Base-by-base conservation (phyloP, 1,140 invertebrate genomes). In the Diabrotica undecimpunctata region DNA sequence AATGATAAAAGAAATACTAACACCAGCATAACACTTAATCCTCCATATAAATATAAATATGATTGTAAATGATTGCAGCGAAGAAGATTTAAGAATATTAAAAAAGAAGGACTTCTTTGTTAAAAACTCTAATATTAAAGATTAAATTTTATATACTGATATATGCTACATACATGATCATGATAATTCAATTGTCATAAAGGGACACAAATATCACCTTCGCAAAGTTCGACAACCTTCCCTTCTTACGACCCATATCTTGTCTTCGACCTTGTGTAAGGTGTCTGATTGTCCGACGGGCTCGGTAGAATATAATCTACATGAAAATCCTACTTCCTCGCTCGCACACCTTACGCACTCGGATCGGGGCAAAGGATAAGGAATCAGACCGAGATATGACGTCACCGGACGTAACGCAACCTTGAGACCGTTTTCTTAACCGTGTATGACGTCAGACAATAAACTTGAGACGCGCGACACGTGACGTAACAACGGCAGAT, bases 391-490 rank as follows among this genome's bases (percentile, higher is more conserved):
- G 35, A 36, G 14, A 11, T 50, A 66, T 75, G 72, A 76, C 73
- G 73, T 75, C 72, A 76, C 69, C 70, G 75, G 75, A 75, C 67
- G 66, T 60, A 61, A 65, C 53, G 64, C 70, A 76, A 71, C 75
- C 75, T 76, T 76, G 73, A 76, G 75, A 75, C 72, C 66, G 70
- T 75, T 76, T 76, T 75, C 75, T 76, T 76, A 72, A 62, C 41
- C 41, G 41, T 6, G 61, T 64, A 14, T 56, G 60, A 62, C 61
- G 61, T 62, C 61, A 64, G 39, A 25, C 6, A 11, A 14, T 8
- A 37, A 11, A 54, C 52, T 62, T 62, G 53, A 62, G 61, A 62
- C 61, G 61, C 61, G 61, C 54, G 25, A 56, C 54, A 46, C 39
- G 66, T 72, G 66, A 74, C 73, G 73, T 74, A 67, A 58, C 67